Conservation (phyloP, 2,113 vertebrate genomes). For the Prunella fulvescens region DNA sequence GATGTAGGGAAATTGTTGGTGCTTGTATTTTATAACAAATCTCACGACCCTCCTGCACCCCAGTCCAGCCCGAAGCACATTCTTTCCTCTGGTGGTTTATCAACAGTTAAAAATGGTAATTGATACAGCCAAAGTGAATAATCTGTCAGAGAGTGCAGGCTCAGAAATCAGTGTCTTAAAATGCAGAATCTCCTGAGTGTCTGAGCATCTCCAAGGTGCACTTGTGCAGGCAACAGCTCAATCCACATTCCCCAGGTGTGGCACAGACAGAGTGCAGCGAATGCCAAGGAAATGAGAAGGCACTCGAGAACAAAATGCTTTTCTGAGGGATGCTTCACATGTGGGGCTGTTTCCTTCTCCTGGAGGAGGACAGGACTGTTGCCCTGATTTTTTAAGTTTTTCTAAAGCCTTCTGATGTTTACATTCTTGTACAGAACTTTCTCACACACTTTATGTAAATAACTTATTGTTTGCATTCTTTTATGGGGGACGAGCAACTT, state of each 20-base stretch:
- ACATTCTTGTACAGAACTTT: too few species aligned
- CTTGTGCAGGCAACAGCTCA: neutral
- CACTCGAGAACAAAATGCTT: neutral
- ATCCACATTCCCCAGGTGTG: accelerated
- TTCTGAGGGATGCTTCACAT: neutral
- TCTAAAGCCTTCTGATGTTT: too few species aligned
- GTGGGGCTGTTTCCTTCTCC: neutral
- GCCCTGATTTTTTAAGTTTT: too few species aligned
- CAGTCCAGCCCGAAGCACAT: neutral
- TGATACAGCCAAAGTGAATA: neutral
- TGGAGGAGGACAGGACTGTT: neutral
- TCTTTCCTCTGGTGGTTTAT: neutral
- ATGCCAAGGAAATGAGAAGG: neutral
- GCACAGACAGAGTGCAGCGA: neutral
- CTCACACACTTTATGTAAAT: too few species aligned
- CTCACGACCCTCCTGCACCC: neutral
- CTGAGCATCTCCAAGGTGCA: neutral
- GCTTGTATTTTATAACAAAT: neutral
- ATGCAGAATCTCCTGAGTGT: neutral
- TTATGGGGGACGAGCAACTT: too few species aligned
- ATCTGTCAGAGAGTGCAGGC: neutral
- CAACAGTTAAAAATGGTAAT: neutral
- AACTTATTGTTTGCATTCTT: too few species aligned
- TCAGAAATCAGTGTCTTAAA: neutral
- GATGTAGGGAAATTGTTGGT: neutral